Base-by-base conservation (phyloP, 2,797 vertebrate species). In the Podarcis lilfordi region DNA sequence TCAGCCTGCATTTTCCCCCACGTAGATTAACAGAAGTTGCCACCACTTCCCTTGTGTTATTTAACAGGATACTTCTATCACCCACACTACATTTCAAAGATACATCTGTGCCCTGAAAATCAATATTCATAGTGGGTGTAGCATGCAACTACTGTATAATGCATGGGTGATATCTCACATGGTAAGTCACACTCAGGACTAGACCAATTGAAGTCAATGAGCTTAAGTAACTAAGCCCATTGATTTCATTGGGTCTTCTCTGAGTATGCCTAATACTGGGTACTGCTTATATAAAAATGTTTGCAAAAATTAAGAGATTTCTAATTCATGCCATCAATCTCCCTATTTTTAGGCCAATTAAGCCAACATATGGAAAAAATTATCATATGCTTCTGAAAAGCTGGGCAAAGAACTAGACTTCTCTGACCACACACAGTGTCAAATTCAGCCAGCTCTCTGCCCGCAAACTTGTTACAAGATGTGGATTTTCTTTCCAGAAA, bases 351-450 rank as follows among this genome's bases (percentile, higher is more conserved):
- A 68, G 32, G 85, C 82, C 35, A 79, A 72, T 89, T 43, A 66
- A 23, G 27, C 29, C 86, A 3, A 61, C 91, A 91, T 82, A 81
- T 82, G 88, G 88, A 83, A 91, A 79, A 88, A n/a, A 35, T 91
- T 75, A 84, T 19, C 50, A 35, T 84, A 69, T 72, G 86, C 88
- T 91, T 82, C 88, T 89, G 83, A 91, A 55, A 89, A 89, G 59
- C 75, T 79, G 74, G 74, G 64, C 40, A 82, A n/a, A 88, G 74
- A 90, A 82, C 64, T 72, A 76, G 80, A 81, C 79, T 59, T 87
- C 59, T 71, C 66, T 32, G 86, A 82, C 90, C 86, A 85, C 88
- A 89, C 86, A 82, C 90, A 79, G n/a, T 79, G 82, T 68, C 45
- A 74, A 75, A 74, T 77, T 43, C 82, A 89, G 82, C 55, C 88